Evolutionary conservation across 2,888 invertebrate species (phyloP), one percentile per base, ranked within the genome.

Genomic region (Leptura quadrifasciata): DNA sequence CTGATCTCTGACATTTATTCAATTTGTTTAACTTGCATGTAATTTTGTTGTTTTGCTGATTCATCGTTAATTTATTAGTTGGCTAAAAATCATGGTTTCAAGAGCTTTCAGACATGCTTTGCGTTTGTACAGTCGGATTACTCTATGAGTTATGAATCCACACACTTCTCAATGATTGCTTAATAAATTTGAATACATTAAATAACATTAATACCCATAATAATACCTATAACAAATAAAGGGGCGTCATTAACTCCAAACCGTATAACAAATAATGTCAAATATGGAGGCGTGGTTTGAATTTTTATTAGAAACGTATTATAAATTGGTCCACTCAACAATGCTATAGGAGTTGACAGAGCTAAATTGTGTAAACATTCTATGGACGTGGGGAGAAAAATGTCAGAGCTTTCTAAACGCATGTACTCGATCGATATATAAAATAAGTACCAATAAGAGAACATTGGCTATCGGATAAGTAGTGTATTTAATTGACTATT

Each of bases 161-260:
- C n/a, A 2, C 15, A n/a, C 47, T 35, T 17, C 39, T 31, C 4
- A 31, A 31, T 6, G n/a, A 20, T 65, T 12, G 20, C 18, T 35
- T 20, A 54, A 58, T 20, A 69, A 18, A 69, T 58, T 58, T 39
- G 12, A 58, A 21, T 24, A 47, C 24, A 58, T 57, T 9, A 18
- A 55, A 69, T 58, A 63, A 63, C 57, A 68, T 39, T 31, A 63
- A 74, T 60, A 68, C 47, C 21, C 35, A 60, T 63, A 55, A 63
- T 69, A 63, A 69, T 63, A 21, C 55, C 35, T 57, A 69, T 67
- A 69, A 63, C 68, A 63, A 74, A 74, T 74, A 69, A 61, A 69
- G 64, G 63, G 74, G 74, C 74, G 69, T 63, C 63, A 6, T 55
- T 55, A 24, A 39, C 2, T 63, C 18, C 31, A 55, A 63, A 74